These are phyloP conservation scores for Parambassis ranga DNA, from an alignment of 2,797 vertebrate genomes.

Conservation along the genomic window DNA sequence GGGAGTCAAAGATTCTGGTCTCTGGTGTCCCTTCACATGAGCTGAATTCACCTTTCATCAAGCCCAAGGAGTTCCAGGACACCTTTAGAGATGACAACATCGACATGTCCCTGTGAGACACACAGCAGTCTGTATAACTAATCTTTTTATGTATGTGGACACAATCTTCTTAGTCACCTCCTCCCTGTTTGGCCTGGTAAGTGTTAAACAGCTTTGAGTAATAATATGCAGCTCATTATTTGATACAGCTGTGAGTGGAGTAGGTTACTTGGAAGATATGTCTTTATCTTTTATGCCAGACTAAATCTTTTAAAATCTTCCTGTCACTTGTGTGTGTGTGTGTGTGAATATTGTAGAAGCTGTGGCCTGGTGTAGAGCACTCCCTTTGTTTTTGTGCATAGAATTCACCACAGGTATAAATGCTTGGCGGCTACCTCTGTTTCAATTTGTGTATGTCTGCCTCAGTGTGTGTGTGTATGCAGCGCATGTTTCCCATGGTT, in stretches of 20 bases:
- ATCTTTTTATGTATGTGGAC: too few relatives aligned
- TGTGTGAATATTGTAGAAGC: constrained; percentile 32
- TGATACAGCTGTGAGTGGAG: not conserved
- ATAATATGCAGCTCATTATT: too few relatives aligned
- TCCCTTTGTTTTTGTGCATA: constrained; percentile 7
- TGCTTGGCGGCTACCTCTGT: constrained; percentile 1
- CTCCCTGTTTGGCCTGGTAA: too few relatives aligned
- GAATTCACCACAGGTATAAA: constrained; percentile 28
- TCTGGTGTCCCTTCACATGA: too few relatives aligned
- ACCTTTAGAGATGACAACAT: too few relatives aligned
- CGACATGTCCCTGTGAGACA: too few relatives aligned
- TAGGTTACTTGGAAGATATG: not conserved
- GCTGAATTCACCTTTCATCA: too few relatives aligned
- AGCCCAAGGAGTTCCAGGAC: too few relatives aligned
- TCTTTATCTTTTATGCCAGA: not conserved
- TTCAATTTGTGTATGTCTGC: constrained; percentile 1
- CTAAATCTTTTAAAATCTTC: constrained; percentile 14
- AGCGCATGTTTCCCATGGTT: constrained; percentile 29
- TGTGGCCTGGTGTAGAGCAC: not conserved
- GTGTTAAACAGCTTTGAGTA: too few relatives aligned
- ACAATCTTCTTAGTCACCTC: too few relatives aligned
- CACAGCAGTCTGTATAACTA: too few relatives aligned
- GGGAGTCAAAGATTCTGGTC: too few relatives aligned
- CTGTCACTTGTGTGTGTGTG: not conserved
- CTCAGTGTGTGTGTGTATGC: not conserved